phyloP scores from a whole-genome alignment of 2,113 vertebrate species.

The Petromus typicus region DNA sequence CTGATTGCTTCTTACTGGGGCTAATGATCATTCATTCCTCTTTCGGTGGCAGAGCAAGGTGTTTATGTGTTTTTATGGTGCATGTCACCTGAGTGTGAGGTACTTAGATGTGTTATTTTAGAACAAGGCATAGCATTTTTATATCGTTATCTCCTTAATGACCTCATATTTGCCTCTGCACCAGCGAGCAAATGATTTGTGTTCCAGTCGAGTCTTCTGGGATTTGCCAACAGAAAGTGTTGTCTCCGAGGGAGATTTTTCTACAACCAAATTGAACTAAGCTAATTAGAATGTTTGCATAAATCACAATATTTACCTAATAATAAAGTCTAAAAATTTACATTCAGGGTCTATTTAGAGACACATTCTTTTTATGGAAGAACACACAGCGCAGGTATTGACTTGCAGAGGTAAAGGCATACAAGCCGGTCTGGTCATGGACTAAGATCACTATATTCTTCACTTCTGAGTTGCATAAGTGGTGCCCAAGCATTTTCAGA shows the following conservation, averaged over 20 bases:
- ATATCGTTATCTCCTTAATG: constrained; percentile 66
- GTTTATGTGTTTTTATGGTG: constrained; percentile 33
- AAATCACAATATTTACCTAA: constrained; percentile 72
- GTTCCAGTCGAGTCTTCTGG: neutral
- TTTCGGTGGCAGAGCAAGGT: neutral
- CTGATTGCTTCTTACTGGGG: neutral
- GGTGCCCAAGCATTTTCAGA: neutral
- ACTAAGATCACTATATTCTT: neutral
- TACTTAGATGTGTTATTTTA: constrained; percentile 37
- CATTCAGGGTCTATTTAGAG: constrained; percentile 48
- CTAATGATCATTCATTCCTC: constrained; percentile 11
- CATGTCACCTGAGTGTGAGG: neutral
- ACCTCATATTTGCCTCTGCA: constrained; percentile 59
- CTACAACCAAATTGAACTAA: constrained; percentile 37
- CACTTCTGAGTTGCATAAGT: neutral
- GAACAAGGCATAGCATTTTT: constrained; percentile 37
- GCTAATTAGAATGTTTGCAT: constrained; percentile 63
- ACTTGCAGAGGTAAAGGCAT: constrained; percentile 12
- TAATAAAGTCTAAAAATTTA: constrained; percentile 51
- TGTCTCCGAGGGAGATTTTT: neutral
- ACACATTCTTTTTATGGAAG: constrained; percentile 48
- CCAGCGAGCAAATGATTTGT: constrained; percentile 60
- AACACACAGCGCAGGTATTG: neutral
- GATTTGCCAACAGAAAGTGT: constrained; percentile 61
- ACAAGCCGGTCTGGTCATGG: neutral